Conservation (phyloP, 2,888 invertebrate genomes). For the Adineta ricciae region DNA sequence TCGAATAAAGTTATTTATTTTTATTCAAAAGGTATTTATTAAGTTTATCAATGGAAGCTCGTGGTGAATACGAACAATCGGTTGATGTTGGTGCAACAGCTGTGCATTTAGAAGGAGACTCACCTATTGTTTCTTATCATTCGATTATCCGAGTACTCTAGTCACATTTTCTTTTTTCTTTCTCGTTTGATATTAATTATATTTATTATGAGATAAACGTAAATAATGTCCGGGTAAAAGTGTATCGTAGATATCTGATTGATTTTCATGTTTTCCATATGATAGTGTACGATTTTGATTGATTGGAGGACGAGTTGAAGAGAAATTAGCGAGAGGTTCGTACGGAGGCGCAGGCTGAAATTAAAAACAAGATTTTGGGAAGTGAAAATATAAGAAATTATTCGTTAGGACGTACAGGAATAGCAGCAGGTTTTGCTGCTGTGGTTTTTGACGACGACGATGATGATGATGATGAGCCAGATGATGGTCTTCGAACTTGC, state of each 20-base stretch:
- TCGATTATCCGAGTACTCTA: background rate
- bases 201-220: background rate
- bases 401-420: background rate
- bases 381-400: background rate
- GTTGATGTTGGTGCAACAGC: background rate
- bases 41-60: constrained; percentile 18
- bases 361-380: background rate
- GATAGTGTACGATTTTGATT: background rate
- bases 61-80: constrained; percentile 13
- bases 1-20: no score
- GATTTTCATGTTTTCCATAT: background rate
- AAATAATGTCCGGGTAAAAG: background rate
- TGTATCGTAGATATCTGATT: background rate
- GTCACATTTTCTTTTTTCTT: background rate
- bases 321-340: background rate
- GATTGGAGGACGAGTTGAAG: background rate
- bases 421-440: background rate
- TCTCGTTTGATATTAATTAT: background rate
- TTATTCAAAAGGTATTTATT: constrained; percentile 22
- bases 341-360: background rate
- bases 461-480: background rate
- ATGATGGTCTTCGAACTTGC: background rate
- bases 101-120: constrained; percentile 2
- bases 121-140: background rate
- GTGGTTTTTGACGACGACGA: no score